A percentile compares a stretch with the other conserved stretches of the same genome.
Conservation (phyloP, 1,140 invertebrate genomes). For the Argopecten irradians region DNA sequence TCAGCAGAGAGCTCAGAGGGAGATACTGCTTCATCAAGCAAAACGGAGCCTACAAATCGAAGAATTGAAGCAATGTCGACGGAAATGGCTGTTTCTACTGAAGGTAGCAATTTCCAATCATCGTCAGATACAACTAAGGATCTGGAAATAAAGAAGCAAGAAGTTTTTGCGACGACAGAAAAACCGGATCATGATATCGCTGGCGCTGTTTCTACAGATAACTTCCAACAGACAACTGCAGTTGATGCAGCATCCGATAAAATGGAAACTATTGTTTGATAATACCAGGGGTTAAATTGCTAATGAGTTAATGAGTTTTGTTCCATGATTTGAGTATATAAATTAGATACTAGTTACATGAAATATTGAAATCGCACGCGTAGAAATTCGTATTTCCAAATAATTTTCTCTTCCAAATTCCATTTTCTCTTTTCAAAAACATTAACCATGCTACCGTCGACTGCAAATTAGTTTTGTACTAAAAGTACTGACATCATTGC, state of each 20-base stretch:
- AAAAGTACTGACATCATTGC: too few relatives aligned
- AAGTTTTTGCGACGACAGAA: neutral
- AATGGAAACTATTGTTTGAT: neutral
- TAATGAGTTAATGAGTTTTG: too few relatives aligned
- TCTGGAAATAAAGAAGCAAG: neutral
- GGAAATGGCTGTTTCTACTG: neutral
- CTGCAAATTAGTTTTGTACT: too few relatives aligned
- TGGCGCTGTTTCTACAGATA: neutral
- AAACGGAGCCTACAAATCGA: neutral
- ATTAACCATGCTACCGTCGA: neutral
- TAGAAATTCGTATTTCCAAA: too few relatives aligned
- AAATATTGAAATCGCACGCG: too few relatives aligned
- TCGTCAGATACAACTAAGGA: neutral
- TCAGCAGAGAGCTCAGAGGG: neutral
- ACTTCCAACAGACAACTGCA: neutral
- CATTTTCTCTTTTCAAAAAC: neutral
- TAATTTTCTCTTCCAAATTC: too few relatives aligned
- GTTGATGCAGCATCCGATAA: neutral
- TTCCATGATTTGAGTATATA: too few relatives aligned
- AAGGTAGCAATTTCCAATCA: neutral
- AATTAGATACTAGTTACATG: too few relatives aligned
- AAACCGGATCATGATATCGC: neutral
- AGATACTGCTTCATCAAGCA: neutral
- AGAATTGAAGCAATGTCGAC: neutral
- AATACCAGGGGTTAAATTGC: neutral